Evolutionary conservation across 1,140 invertebrate species (phyloP).

Genomic region (Tigriopus japonicus): DNA sequence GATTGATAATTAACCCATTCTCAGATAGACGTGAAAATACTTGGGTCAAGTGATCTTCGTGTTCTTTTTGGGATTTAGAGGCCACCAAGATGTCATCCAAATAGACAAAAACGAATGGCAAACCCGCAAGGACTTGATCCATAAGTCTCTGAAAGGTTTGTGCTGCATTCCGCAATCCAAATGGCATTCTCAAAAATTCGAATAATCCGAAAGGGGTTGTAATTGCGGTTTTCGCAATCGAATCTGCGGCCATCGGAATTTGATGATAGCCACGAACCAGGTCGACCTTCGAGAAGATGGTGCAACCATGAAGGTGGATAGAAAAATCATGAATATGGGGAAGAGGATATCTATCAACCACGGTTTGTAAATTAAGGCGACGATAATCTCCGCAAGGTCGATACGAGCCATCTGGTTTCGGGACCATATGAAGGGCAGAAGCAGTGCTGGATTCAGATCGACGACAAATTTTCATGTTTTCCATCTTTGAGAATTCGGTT

Average conservation of each 20-base stretch:
- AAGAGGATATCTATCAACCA: constrained; percentile 19
- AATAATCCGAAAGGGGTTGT: constrained; percentile 21
- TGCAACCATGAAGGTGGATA: background rate
- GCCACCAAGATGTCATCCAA: constrained; percentile 16
- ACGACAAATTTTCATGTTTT: too few relatives aligned
- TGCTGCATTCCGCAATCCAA: constrained; percentile 22
- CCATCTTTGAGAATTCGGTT: too few relatives aligned
- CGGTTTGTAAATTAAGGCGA: constrained; percentile 7
- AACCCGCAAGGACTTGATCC: constrained; percentile 14
- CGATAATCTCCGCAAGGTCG: constrained; percentile 21
- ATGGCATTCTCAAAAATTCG: constrained; percentile 21
- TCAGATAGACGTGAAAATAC: constrained; percentile 15
- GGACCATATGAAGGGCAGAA: constrained; percentile 20
- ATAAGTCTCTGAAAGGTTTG: constrained; percentile 18
- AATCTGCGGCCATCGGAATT: constrained; percentile 13
- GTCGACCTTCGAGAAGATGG: constrained; percentile 18
- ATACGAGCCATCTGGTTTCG: constrained; percentile 17
- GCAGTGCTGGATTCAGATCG: background rate
- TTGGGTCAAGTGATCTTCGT: constrained; percentile 1
- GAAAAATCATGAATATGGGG: constrained; percentile 19
- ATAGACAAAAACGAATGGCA: constrained; percentile 13
- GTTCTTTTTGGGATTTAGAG: background rate
- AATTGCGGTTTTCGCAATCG: constrained; percentile 19
- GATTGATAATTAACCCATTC: constrained; percentile 14
- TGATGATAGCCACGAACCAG: constrained; percentile 14